Evolutionary conservation across 1,140 invertebrate species (phyloP).

Genomic region (Choristoneura fumiferana): DNA sequence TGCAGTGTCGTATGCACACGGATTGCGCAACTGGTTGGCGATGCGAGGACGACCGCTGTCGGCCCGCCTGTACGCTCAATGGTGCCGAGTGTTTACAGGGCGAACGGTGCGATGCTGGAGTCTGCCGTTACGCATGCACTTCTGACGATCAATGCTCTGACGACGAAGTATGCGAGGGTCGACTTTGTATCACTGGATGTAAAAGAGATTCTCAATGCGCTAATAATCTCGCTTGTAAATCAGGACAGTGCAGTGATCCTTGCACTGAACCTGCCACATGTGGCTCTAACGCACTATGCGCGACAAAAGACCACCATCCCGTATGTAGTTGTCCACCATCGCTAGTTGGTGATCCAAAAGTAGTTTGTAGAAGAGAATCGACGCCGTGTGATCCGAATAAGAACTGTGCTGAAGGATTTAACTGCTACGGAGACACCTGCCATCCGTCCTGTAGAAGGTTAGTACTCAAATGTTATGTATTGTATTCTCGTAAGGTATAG

Average conservation of each 20-base stretch:
- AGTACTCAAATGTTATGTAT: conserved; percentile 7
- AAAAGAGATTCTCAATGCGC: conserved; percentile 89
- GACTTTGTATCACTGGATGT: conserved; percentile 89
- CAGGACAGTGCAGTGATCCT: conserved; percentile 87
- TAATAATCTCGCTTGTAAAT: conserved; percentile 83
- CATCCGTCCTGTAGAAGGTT: conserved; percentile 86
- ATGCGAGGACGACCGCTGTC: conserved; percentile 86
- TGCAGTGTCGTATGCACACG: conserved; percentile 84
- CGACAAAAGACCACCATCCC: conserved; percentile 83
- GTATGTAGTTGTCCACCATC: conserved; percentile 86
- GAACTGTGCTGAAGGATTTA: conserved; percentile 84
- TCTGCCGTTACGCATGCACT: conserved; percentile 89
- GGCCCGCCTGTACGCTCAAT: conserved; percentile 87
- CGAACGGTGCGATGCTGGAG: conserved; percentile 86
- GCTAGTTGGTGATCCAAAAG: conserved; percentile 86
- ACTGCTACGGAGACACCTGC: conserved; percentile 87
- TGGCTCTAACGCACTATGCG: conserved; percentile 89
- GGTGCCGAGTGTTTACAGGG: conserved; percentile 88
- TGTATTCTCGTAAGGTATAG: conserved; percentile 13
- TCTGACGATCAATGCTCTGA: conserved; percentile 86
- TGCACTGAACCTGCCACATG: conserved; percentile 88
- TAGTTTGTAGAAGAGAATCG: conserved; percentile 84
- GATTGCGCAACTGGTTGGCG: conserved; percentile 84
- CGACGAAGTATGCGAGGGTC: conserved; percentile 90
- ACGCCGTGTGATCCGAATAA: conserved; percentile 80